phyloP scores from a whole-genome alignment of 2,888 invertebrate genomes.

The Drosophila pullipes region DNA sequence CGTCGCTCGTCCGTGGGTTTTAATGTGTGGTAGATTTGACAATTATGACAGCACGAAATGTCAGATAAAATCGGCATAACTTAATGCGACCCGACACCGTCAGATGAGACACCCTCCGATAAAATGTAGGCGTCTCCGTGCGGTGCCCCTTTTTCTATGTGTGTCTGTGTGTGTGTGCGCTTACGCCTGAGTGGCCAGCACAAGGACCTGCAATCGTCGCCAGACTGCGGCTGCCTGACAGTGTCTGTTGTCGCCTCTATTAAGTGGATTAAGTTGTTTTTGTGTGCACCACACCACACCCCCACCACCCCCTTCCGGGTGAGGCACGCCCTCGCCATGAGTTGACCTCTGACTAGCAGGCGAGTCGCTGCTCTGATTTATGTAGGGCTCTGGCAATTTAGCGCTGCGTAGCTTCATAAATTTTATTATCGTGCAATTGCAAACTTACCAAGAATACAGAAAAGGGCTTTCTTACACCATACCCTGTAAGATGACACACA shows the following conservation, averaged over 20 bases:
- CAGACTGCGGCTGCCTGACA: slow-evolving; percentile 15
- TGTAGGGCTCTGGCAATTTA: slow-evolving; percentile 72
- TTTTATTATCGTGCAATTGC: slow-evolving; percentile 78
- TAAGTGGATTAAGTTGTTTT: slow-evolving; percentile 77
- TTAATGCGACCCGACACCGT: slow-evolving; percentile 43
- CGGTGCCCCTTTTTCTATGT: not conserved
- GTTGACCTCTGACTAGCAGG: slow-evolving; percentile 56
- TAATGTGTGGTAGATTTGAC: slow-evolving; percentile 77
- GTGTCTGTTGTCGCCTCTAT: slow-evolving; percentile 63
- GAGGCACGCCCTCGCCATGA: not conserved
- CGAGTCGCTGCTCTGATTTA: slow-evolving; percentile 60
- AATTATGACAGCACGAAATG: slow-evolving; percentile 74
- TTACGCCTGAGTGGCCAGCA: slow-evolving; percentile 39
- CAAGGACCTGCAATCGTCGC: slow-evolving; percentile 39
- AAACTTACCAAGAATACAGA: slow-evolving; percentile 26
- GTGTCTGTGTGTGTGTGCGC: not conserved
- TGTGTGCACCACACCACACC: slow-evolving; percentile 6
- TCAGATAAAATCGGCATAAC: slow-evolving; percentile 68
- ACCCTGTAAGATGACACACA: slow-evolving; percentile 8
- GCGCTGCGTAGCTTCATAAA: slow-evolving; percentile 73
- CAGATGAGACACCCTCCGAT: not conserved
- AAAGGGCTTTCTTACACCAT: not conserved
- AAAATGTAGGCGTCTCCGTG: not conserved
- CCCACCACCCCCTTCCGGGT: not conserved
- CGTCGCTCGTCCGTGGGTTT: slow-evolving; percentile 36